Conservation (phyloP, 2,797 vertebrate species). For the Adelosebastes latens region DNA sequence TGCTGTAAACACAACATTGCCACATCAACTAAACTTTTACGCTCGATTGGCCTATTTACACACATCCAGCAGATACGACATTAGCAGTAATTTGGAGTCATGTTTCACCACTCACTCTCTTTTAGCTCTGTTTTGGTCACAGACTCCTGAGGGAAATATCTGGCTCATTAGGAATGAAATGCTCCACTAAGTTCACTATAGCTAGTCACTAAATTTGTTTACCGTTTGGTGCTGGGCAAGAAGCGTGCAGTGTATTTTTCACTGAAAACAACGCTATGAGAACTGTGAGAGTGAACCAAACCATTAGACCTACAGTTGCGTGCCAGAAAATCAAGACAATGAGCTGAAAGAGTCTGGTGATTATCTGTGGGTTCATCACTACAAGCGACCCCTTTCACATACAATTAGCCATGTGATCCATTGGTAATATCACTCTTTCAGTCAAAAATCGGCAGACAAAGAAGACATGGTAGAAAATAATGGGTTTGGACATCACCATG, state of each 20-base stretch:
- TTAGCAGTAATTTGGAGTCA: background rate
- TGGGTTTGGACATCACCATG: slow-evolving; percentile 3
- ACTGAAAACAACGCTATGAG: background rate
- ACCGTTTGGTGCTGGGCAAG: background rate
- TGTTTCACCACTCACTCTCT: background rate
- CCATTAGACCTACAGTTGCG: background rate
- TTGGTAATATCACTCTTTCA: background rate
- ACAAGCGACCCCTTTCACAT: background rate
- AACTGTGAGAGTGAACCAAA: background rate
- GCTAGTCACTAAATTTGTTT: background rate
- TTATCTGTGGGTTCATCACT: background rate
- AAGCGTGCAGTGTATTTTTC: background rate
- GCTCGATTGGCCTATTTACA: background rate
- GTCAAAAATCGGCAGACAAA: slow-evolving; percentile 5
- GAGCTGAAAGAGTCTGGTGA: background rate
- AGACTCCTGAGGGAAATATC: background rate
- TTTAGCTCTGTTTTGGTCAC: background rate
- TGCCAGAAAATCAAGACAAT: background rate
- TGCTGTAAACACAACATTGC: background rate
- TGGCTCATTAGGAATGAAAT: background rate
- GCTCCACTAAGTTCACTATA: background rate
- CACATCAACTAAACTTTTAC: background rate
- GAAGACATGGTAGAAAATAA: slow-evolving; percentile 9
- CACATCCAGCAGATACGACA: background rate
- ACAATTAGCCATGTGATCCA: background rate